Percentiles rank a stretch among this genome's conserved stretches.
phyloP scores from a whole-genome alignment of 2,888 invertebrate genomes.

The Crocallis elinguaria region DNA sequence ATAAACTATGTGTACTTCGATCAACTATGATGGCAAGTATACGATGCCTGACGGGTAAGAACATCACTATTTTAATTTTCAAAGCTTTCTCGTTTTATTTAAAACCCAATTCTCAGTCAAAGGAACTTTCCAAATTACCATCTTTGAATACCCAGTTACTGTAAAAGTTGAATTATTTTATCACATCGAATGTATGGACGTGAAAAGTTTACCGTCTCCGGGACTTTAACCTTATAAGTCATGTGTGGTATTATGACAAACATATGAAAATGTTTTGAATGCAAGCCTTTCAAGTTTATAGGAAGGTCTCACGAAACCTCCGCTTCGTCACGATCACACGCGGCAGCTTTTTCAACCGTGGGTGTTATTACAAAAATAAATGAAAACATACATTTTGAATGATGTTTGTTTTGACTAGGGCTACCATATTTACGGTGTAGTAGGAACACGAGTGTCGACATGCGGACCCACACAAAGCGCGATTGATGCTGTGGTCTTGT shows the following conservation, averaged over 20 bases:
- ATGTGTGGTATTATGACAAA: conserved; percentile 41
- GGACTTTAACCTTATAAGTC: conserved; percentile 37
- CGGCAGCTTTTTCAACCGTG: conserved; percentile 62
- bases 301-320: conserved; percentile 63
- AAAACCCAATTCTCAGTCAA: too few relatives aligned
- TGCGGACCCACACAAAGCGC: conserved; percentile 80
- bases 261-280: conserved; percentile 54
- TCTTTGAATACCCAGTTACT: conserved; percentile 35
- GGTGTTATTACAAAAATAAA: conserved; percentile 78
- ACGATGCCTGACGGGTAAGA: too few relatives aligned
- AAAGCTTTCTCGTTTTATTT: too few relatives aligned
- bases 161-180: conserved; percentile 35
- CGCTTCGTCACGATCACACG: conserved; percentile 63
- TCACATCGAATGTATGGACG: conserved; percentile 40
- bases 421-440: conserved; percentile 67
- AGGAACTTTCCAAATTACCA: neutral
- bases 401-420: conserved; percentile 78
- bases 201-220: conserved; percentile 53
- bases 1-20: too few relatives aligned
- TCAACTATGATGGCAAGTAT: too few relatives aligned
- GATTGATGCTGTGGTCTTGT: conserved; percentile 69
- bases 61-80: too few relatives aligned
- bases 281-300: conserved; percentile 55
- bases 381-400: conserved; percentile 75
- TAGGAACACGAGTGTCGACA: conserved; percentile 63